A percentile compares a stretch with the other conserved stretches of the same genome.
These are phyloP conservation scores for Drosophila lacteicornis DNA, from an alignment of 1,140 invertebrate genomes.

Conservation along the genomic window DNA sequence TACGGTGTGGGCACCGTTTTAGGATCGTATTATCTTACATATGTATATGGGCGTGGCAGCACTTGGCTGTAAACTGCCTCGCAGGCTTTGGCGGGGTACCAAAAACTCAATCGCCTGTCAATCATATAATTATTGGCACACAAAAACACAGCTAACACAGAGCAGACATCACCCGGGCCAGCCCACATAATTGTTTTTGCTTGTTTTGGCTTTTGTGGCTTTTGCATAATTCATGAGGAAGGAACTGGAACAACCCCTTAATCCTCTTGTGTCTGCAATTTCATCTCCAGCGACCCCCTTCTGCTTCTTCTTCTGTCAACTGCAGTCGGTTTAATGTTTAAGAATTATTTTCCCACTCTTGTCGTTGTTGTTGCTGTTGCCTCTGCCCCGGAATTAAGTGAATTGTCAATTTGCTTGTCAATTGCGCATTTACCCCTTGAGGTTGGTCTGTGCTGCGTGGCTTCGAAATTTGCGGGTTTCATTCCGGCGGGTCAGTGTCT, in stretches of 20 bases:
- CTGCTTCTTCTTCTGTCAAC: slow-evolving; percentile 14
- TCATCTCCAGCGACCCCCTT: not conserved
- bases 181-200: slow-evolving; percentile 57
- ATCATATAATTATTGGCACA: slow-evolving; percentile 56
- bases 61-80: slow-evolving; percentile 32
- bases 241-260: slow-evolving; percentile 43
- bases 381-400: slow-evolving; percentile 71
- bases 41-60: slow-evolving; percentile 4
- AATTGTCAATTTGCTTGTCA: slow-evolving; percentile 76
- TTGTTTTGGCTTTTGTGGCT: slow-evolving; percentile 53
- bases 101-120: slow-evolving; percentile 64
- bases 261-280: slow-evolving; percentile 32
- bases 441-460: slow-evolving; percentile 23
- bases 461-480: slow-evolving; percentile 24
- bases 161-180: not conserved
- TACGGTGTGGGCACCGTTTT: not conserved
- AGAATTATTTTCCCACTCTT: slow-evolving; percentile 38
- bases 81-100: slow-evolving; percentile 10
- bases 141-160: slow-evolving; percentile 3
- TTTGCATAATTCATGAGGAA: slow-evolving; percentile 51
- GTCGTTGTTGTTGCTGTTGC: slow-evolving; percentile 13
- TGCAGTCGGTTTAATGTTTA: slow-evolving; percentile 40
- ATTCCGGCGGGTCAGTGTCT: slow-evolving; percentile 21
- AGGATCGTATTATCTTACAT: slow-evolving; percentile 16
- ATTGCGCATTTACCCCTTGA: slow-evolving; percentile 54